These are phyloP conservation scores for Odontothrips loti DNA, from an alignment of 2,888 invertebrate species.

Conservation along the genomic window DNA sequence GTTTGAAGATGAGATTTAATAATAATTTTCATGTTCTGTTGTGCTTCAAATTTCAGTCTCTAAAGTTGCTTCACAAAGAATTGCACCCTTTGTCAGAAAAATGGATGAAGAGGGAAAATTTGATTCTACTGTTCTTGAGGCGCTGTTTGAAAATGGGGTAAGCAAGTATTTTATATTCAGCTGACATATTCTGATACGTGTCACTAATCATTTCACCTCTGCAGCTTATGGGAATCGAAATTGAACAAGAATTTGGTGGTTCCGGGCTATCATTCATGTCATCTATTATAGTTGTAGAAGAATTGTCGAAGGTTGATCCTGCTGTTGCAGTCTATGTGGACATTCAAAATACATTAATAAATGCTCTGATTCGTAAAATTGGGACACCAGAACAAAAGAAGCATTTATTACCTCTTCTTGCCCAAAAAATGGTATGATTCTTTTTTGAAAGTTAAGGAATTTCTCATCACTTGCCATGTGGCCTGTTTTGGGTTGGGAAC, in stretches of 20 bases:
- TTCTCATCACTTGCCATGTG: background rate
- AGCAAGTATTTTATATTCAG: slow-evolving; percentile 43
- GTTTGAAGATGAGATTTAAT: background rate
- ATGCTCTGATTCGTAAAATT: slow-evolving; percentile 73
- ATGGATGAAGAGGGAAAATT: slow-evolving; percentile 86
- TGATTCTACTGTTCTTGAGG: slow-evolving; percentile 67
- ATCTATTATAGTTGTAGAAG: slow-evolving; percentile 83
- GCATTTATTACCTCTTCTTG: slow-evolving; percentile 78
- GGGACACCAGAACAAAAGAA: slow-evolving; percentile 82
- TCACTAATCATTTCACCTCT: background rate
- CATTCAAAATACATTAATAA: slow-evolving; percentile 90
- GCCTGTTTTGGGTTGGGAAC: too few relatives aligned
- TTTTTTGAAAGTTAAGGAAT: background rate
- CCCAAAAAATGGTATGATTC: slow-evolving; percentile 67
- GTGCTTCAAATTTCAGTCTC: slow-evolving; percentile 60
- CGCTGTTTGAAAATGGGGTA: slow-evolving; percentile 88
- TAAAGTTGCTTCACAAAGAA: slow-evolving; percentile 79
- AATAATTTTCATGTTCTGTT: background rate
- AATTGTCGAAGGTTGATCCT: slow-evolving; percentile 86
- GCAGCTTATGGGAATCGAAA: slow-evolving; percentile 84
- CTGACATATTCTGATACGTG: background rate
- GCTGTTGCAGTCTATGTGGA: slow-evolving; percentile 82
- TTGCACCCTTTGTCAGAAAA: slow-evolving; percentile 77
- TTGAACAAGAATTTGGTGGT: slow-evolving; percentile 78
- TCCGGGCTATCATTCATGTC: slow-evolving; percentile 84